These are phyloP conservation scores for Limonius californicus DNA, from an alignment of 1,140 invertebrate genomes.

Conservation along the genomic window DNA sequence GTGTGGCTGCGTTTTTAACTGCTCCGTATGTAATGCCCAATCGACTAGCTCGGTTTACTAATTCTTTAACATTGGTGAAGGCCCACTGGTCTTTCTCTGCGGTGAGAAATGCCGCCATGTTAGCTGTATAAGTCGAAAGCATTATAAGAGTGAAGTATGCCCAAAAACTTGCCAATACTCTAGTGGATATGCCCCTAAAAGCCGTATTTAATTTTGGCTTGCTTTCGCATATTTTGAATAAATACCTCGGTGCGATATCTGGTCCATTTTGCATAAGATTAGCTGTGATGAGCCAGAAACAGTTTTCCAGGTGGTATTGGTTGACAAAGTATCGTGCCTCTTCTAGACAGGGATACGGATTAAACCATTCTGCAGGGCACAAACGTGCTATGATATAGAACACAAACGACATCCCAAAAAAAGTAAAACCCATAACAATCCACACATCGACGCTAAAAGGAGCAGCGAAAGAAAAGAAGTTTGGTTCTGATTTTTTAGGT, in stretches of 20 bases:
- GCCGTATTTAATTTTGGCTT: no score
- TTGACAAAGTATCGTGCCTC: constrained; percentile 72
- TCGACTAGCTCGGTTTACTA: constrained; percentile 77
- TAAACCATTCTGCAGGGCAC: constrained; percentile 78
- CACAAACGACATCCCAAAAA: constrained; percentile 70
- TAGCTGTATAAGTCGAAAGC: constrained; percentile 93
- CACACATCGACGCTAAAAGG: constrained; percentile 81
- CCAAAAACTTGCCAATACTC: constrained; percentile 80
- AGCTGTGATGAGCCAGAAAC: constrained; percentile 79
- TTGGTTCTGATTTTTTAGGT: constrained; percentile 73
- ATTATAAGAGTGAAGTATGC: constrained; percentile 95
- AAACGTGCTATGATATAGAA: constrained; percentile 78
- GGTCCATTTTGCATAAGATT: constrained; percentile 82
- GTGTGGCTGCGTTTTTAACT: constrained; percentile 57
- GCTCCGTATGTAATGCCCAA: constrained; percentile 70
- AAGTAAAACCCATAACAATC: constrained; percentile 72
- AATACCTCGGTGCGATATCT: constrained; percentile 76
- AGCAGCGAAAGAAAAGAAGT: constrained; percentile 83
- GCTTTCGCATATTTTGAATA: no score
- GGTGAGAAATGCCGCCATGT: constrained; percentile 89
- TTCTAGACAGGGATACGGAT: constrained; percentile 74
- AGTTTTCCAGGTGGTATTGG: constrained; percentile 79
- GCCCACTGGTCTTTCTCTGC: constrained; percentile 66
- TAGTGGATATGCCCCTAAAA: constrained; percentile 68
- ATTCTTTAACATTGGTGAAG: constrained; percentile 73